Conservation (phyloP, 2,797 vertebrate genomes). For the Mastacembelus armatus region DNA sequence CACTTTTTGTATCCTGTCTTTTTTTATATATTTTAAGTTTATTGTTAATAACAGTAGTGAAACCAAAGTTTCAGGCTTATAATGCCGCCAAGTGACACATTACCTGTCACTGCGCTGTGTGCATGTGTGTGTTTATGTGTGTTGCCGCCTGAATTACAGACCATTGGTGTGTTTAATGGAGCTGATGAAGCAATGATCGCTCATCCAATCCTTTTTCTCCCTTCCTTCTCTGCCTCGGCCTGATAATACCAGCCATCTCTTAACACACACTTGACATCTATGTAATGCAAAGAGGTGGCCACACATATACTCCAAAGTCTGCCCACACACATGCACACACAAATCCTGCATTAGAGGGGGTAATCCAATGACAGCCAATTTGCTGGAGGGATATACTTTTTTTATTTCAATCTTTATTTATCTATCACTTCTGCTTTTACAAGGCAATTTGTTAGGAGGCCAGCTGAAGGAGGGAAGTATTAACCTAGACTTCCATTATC, state of each 20-base stretch:
- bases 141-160: constrained; percentile 69
- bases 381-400: constrained; percentile 80
- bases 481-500: constrained; percentile 72
- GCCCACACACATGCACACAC: constrained; percentile 51
- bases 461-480: constrained; percentile 67
- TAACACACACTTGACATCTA: constrained; percentile 32
- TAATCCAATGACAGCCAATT: constrained; percentile 89
- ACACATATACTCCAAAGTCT: constrained; percentile 48
- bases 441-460: constrained; percentile 82
- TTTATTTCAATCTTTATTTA: constrained; percentile 79
- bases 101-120: constrained; percentile 5
- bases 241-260: constrained; percentile 41
- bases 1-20: too few relatives aligned
- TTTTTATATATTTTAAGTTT: too few relatives aligned
- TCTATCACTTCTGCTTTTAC: constrained; percentile 79
- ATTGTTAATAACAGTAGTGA: too few relatives aligned
- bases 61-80: too few relatives aligned
- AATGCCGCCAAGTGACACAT: too few relatives aligned
- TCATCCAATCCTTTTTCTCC: constrained; percentile 60
- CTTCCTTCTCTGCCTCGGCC: constrained; percentile 35
- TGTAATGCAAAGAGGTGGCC: constrained; percentile 61
- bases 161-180: constrained; percentile 79
- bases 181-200: constrained; percentile 72
- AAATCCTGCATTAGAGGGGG: constrained; percentile 85
- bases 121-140: constrained; percentile 15